A percentile compares a stretch with the other conserved stretches of the same genome.
These are phyloP conservation scores for Crotalus adamanteus DNA, from an alignment of 2,797 vertebrate genomes.

Conservation along the genomic window DNA sequence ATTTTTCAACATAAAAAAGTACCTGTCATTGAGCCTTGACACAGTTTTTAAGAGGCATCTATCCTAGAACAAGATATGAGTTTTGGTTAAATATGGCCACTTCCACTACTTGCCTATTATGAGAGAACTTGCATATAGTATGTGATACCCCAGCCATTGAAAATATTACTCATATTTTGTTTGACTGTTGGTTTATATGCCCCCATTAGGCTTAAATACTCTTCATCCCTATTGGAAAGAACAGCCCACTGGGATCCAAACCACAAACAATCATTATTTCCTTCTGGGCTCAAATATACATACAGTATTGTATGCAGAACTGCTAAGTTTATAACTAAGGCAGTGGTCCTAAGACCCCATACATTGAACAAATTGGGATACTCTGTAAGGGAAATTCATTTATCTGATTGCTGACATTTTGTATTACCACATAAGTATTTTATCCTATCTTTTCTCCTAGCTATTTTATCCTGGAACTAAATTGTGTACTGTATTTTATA, in stretches of 20 bases:
- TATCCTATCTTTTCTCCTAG: not conserved
- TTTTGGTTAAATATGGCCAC: not conserved
- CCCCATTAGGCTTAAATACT: no score
- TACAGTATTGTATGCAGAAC: not conserved
- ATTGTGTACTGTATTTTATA: not conserved
- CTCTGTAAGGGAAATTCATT: not conserved
- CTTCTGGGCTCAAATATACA: not conserved
- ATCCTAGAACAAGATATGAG: not conserved
- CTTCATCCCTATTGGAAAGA: no score
- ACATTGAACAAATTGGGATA: not conserved
- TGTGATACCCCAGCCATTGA: no score
- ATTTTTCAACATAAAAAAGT: not conserved
- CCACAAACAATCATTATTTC: no score
- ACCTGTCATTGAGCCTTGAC: not conserved
- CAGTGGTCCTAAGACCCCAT: not conserved
- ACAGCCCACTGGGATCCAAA: no score
- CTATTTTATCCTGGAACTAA: not conserved
- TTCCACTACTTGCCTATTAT: not conserved
- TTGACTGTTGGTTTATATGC: no score
- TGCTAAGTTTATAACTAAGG: not conserved
- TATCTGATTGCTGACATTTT: not conserved
- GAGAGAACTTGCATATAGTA: not conserved
- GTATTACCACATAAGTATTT: not conserved
- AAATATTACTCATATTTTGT: no score
- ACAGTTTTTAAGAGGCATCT: not conserved